Base-by-base conservation (phyloP, 2,797 vertebrate species). In the Diplodus sargus region DNA sequence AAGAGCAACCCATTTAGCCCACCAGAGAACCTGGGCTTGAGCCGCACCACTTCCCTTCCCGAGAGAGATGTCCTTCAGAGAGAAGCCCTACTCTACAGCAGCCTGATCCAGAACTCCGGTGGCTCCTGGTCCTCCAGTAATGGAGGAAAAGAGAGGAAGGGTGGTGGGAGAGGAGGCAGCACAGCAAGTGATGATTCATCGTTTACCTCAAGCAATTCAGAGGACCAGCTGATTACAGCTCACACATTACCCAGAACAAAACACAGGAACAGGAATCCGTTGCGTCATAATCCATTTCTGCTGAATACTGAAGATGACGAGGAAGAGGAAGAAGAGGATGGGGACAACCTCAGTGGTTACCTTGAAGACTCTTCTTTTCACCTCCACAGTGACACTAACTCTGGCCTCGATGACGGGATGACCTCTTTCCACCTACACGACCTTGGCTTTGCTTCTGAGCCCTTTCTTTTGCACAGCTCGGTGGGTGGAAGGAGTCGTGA, bases 241-340 rank as follows among this genome's bases (percentile, higher is more conserved):
- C 91, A 94, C 87, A 94, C 94, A 0, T 77, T 88, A 23, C 93
- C 89, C 75, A 84, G 88, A 68, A 80, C 58, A 23, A 94, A 93
- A 28, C 58, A 80, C 0, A 85, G 88, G 45, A 89, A 76, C 81
- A 87, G 89, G 63, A 94, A 90, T 39, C 92, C 92, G 1, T 64
- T 96, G 88, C 94, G 96, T 3, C 97, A 96, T 70, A 99, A 99
- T 61, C 98, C 98, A 2, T 99, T 99, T 91, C 93, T 98, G 74
- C 90, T 96, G 42, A 96, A 94, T 3, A 89, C 95, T 0, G 88
- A 95, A n/a, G 92, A 94, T 15, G 91, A 86, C 0, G 92, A 96
- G 12, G 92, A 96, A 5, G 96, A 94, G 0, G 95, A 95, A 1
- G 89, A 96, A 20, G 96, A 95, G 2, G 94, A 92, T 1, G 90